phyloP scores from a whole-genome alignment of 2,888 invertebrate species.

The Amiota minor region DNA sequence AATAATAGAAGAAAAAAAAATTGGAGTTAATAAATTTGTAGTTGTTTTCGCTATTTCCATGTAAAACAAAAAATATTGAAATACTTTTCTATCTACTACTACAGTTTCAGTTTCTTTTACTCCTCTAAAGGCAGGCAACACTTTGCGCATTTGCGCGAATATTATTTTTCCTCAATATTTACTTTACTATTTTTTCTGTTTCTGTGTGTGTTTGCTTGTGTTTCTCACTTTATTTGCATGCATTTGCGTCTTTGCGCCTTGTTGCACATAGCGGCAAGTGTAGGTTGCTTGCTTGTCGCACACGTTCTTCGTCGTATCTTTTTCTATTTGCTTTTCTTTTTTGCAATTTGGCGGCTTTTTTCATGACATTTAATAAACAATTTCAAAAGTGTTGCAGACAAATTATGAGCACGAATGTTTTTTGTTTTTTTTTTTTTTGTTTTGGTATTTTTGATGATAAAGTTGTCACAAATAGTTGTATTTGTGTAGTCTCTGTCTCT shows the following conservation, averaged over 20 bases:
- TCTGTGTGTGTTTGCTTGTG: background rate
- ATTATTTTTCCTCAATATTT: slow-evolving; percentile 47
- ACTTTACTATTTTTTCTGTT: too few relatives aligned
- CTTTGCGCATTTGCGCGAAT: slow-evolving; percentile 44
- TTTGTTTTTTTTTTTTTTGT: too few relatives aligned
- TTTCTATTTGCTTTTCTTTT: slow-evolving; percentile 29
- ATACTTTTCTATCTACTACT: slow-evolving; percentile 52
- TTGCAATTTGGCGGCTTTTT: slow-evolving; percentile 15
- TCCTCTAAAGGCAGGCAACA: slow-evolving; percentile 9
- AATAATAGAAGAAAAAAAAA: background rate
- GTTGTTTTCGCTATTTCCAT: slow-evolving; percentile 39
- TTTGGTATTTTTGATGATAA: background rate
- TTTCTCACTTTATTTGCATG: background rate
- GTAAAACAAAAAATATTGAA: slow-evolving; percentile 28
- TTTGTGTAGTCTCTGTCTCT: too few relatives aligned
- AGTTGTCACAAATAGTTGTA: background rate
- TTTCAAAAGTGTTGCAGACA: slow-evolving; percentile 24
- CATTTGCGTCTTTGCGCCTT: slow-evolving; percentile 10
- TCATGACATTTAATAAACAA: slow-evolving; percentile 33
- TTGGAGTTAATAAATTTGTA: slow-evolving; percentile 60
- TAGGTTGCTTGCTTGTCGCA: background rate
- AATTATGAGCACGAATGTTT: slow-evolving; percentile 28
- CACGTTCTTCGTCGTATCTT: background rate
- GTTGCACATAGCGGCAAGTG: slow-evolving; percentile 37
- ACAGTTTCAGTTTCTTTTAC: slow-evolving; percentile 27